A percentile compares a stretch with the other conserved stretches of the same genome.
phyloP scores from a whole-genome alignment of 1,140 invertebrate species.

The Catajapyx aquilonaris region DNA sequence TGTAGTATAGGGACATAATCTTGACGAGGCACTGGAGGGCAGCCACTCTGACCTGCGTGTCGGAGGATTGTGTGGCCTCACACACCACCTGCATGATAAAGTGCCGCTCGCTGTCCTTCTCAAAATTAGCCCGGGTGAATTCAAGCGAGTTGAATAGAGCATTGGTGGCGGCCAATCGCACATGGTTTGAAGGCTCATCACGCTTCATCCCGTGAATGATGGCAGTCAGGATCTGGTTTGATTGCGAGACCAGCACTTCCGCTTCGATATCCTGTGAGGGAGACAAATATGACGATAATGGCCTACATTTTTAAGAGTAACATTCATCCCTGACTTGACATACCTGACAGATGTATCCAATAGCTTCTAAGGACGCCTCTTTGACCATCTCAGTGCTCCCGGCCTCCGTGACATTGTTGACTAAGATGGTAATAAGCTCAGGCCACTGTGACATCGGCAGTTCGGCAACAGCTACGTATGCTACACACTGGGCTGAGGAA shows the following conservation, averaged over 20 bases:
- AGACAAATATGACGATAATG: not conserved
- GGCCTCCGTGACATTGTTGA: conserved; percentile 63
- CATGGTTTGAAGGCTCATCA: conserved; percentile 59
- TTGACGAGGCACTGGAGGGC: conserved; percentile 96
- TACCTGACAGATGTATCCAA: conserved; percentile 74
- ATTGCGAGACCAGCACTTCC: conserved; percentile 71
- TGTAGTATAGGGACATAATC: conserved; percentile 97
- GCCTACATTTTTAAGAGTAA: conserved; percentile 2
- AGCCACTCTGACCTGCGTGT: conserved; percentile 79
- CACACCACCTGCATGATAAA: conserved; percentile 99
- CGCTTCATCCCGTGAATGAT: conserved; percentile 95
- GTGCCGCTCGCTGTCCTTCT: conserved; percentile 88
- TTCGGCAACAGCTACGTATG: conserved; percentile 92
- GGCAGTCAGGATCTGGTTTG: conserved; percentile 92
- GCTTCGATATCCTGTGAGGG: conserved; percentile 31
- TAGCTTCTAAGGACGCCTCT: conserved; percentile 89
- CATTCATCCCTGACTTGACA: too few species aligned
- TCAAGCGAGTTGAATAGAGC: conserved; percentile 96
- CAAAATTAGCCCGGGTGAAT: conserved; percentile 97
- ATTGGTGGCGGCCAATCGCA: conserved; percentile 83
- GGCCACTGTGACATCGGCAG: conserved; percentile 66
- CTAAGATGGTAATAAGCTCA: conserved; percentile 65
- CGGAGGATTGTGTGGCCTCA: conserved; percentile 61
- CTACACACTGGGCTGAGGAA: conserved; percentile 95
- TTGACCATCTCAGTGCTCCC: conserved; percentile 80